Evolutionary conservation across 2,797 vertebrate genomes (phyloP).

Genomic region (Acanthurus leucopareius): DNA sequence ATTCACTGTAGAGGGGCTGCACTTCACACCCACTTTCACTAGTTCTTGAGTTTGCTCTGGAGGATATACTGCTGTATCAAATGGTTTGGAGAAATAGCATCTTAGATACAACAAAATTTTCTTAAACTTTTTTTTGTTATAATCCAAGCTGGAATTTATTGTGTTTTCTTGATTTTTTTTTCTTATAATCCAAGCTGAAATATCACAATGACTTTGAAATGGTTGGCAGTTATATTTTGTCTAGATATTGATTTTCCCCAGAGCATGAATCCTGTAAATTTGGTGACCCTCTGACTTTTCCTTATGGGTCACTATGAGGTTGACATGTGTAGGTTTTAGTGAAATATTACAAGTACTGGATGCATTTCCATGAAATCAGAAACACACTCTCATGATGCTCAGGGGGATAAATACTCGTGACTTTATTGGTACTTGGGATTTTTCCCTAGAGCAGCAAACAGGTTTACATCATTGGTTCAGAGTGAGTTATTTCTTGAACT

Average conservation of each 20-base stretch:
- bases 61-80: constrained; percentile 35
- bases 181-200: constrained; percentile 1
- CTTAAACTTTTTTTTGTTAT: background rate
- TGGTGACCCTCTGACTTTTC: too few relatives aligned
- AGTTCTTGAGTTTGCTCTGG: constrained; percentile 32
- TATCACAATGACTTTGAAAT: constrained; percentile 9
- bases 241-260: background rate
- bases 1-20: constrained; percentile 28
- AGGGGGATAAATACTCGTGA: background rate
- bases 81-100: constrained; percentile 10
- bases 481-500: background rate
- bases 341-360: background rate
- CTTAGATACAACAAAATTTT: constrained; percentile 1
- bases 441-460: background rate
- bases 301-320: background rate
- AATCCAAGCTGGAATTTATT: background rate
- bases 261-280: background rate
- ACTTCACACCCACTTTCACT: constrained; percentile 41
- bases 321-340: background rate
- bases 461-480: background rate
- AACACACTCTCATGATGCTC: background rate
- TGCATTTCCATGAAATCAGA: background rate
- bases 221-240: background rate
- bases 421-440: background rate
- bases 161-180: too few relatives aligned